Base-by-base conservation (phyloP, 2,797 vertebrate genomes). In the Novumbra hubbsi region DNA sequence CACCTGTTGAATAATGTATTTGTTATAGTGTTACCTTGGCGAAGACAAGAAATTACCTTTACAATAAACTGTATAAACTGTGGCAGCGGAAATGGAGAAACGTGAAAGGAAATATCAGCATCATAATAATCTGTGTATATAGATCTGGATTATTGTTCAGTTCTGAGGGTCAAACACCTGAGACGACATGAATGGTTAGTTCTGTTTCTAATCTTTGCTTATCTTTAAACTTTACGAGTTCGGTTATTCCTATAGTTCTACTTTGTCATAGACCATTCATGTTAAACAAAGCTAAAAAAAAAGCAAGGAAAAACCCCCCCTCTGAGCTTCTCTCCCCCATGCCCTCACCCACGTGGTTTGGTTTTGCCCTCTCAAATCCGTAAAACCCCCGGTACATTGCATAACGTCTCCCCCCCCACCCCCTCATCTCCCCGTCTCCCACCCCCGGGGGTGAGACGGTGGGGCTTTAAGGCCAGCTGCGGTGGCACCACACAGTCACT, bases 381-480 rank as follows among this genome's bases (percentile, higher is more conserved):
- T 67, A 19, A 72, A 80, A n/a, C n/a, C 74, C 73, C 60, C 68
- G 52, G 74, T 73, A 77, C 72, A 80, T 83, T 87, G 88, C 88
- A 88, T 87, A 84, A 85, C 71, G 55, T 81, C 74, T 82, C 80
- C 14, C 66, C 69, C 67, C 76, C 66, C 70, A 63, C 5, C 75
- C 77, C 17, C 38, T 78, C 84, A 70, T 84, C 64, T 63, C 72
- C 63, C 2, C 8, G 38, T 62, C 28, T 34, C 28, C 30, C 77
- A 78, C 78, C 65, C 49, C 32, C 14, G 1, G n/a, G 50, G 76
- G 75, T 82, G 76, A 79, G 81, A 85, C 83, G 88, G 80, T 52
- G 81, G 88, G 86, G 16, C 73, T 89, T 96, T 98, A 99, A 98
- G 97, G 97, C 21, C n/a, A 24, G 21, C 24, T 21, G 55, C 19